Base-by-base conservation (phyloP, 2,113 vertebrate genomes). In the Rhineura floridana region DNA sequence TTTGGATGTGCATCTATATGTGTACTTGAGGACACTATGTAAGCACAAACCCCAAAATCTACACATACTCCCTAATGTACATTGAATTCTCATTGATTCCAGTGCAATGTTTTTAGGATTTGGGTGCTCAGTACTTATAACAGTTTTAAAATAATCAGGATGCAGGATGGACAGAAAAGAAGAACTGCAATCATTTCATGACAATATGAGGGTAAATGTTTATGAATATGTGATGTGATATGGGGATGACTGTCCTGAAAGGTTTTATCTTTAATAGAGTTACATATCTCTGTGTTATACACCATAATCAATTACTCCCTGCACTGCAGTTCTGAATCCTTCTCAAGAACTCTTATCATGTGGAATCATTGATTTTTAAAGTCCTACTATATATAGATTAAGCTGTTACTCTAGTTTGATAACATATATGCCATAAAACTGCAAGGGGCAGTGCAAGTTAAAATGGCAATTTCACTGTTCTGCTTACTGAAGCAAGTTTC, bases 401-500 rank as follows among this genome's bases (percentile, higher is more conserved):
- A 87, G 2, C 1, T 48, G 0, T n/a, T 59, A 44, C 44, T 82
- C 13, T 5, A n/a, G 69, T 87, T 91, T 85, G 17, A 6, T 62
- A 84, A 59, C 11, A 50, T 87, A 83, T 91, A 81, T 36, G 79
- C 3, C 8, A 84, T 25, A 59, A 3, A 7, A 42, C 52, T 4
- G 28, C 72, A 81, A 28, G 73, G n/a, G 42, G 33, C 55, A 59
- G 21, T 13, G 21, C 15, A 70, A 93, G 91, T 62, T 81, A 52
- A 87, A 65, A 77, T 50, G 19, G 89, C 15, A 88, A 77, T 87
- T 90, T 87, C 84, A 90, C 36, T 75, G 83, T 88, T 84, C 48
- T 89, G 39, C 46, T 90, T 95, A 87, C n/a, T 88, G 81, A 91
- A 88, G 86, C 76, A 85, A 91, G 73, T 81, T 21, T 92, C 80